These are phyloP conservation scores for Lates japonicus DNA, from an alignment of 2,797 vertebrate species.

Conservation along the genomic window DNA sequence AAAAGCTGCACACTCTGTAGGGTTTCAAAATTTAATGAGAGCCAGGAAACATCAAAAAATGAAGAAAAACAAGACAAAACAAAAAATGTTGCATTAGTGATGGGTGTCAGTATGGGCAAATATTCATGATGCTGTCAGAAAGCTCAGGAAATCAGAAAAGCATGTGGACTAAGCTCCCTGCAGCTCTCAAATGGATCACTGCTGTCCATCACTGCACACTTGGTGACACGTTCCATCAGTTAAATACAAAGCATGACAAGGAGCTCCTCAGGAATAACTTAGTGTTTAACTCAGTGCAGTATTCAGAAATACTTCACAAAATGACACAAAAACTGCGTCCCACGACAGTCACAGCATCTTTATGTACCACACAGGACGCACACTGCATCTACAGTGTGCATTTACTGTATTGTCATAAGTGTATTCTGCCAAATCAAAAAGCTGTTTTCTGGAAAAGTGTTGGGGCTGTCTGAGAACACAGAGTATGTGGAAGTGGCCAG, in stretches of 20 bases:
- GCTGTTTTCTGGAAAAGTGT: not conserved
- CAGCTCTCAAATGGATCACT: constrained; percentile 64
- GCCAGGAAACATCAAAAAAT: constrained; percentile 34
- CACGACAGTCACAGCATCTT: not conserved
- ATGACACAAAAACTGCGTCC: constrained; percentile 13
- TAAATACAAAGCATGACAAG: constrained; percentile 70
- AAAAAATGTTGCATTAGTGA: constrained; percentile 33
- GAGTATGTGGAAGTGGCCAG: not conserved
- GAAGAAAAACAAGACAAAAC: constrained; percentile 1
- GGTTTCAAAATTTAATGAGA: constrained; percentile 38
- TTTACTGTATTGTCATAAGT: not conserved
- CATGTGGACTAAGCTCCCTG: constrained; percentile 70
- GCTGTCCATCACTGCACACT: constrained; percentile 69
- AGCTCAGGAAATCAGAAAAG: constrained; percentile 74
- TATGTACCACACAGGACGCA: not conserved
- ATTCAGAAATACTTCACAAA: constrained; percentile 22
- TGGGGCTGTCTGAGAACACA: not conserved
- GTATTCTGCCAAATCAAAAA: constrained; percentile 14
- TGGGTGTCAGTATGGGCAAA: constrained; percentile 52
- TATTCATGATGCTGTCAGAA: constrained; percentile 75
- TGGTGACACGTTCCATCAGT: constrained; percentile 69
- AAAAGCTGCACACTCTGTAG: constrained; percentile 17
- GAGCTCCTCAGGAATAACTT: constrained; percentile 51
- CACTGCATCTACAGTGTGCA: not conserved
- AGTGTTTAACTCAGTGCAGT: constrained; percentile 39